These are phyloP conservation scores for Coregonus ussuriensis DNA, from an alignment of 2,797 vertebrate genomes.

Conservation along the genomic window DNA sequence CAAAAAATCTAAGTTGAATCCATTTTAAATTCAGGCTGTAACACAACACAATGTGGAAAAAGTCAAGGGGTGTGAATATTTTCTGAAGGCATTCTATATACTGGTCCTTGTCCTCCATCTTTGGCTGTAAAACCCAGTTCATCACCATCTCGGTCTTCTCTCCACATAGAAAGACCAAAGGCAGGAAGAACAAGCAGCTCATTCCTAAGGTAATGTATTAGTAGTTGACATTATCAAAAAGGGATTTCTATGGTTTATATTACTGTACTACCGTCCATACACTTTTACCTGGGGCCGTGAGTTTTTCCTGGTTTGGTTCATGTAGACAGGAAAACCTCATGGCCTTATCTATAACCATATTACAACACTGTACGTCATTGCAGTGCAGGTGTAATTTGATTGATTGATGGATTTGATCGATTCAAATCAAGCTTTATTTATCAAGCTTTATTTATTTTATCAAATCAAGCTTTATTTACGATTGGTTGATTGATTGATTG, in stretches of 20 bases:
- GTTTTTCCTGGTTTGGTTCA: not conserved
- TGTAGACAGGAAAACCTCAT: too few relatives aligned
- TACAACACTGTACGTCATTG: too few relatives aligned
- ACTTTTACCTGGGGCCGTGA: not conserved
- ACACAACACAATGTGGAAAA: too few relatives aligned
- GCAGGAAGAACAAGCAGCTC: slow-evolving; percentile 87
- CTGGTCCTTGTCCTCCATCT: not conserved
- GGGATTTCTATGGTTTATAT: not conserved
- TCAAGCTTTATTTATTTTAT: not conserved
- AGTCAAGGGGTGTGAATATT: too few relatives aligned
- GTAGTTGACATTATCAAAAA: not conserved
- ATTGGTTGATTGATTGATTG: not conserved
- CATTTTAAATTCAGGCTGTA: too few relatives aligned
- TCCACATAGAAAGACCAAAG: slow-evolving; percentile 83
- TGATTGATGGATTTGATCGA: too few relatives aligned
- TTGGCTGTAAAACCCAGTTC: not conserved
- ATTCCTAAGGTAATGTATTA: slow-evolving; percentile 88
- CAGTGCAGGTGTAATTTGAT: too few relatives aligned
- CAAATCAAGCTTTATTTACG: too few relatives aligned
- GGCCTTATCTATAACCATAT: too few relatives aligned
- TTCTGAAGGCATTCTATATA: too few relatives aligned
- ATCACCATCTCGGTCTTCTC: slow-evolving; percentile 60
- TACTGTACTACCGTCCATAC: not conserved
- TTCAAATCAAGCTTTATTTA: too few relatives aligned
- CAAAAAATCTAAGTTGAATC: too few relatives aligned